Conservation (phyloP, 2,888 invertebrate species). For the Carpatolechia fugitivella region DNA sequence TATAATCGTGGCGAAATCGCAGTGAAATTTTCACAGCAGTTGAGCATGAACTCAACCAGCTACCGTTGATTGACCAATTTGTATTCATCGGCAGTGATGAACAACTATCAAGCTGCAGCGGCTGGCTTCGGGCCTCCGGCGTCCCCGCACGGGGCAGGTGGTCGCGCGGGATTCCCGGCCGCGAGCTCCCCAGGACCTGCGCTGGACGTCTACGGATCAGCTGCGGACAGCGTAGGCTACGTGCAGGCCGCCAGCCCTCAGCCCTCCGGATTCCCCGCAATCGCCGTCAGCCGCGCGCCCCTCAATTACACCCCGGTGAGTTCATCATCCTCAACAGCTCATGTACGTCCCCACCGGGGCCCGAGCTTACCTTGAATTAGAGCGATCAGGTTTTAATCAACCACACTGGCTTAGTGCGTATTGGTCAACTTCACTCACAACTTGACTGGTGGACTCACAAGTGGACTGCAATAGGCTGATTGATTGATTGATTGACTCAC, state of each 20-base stretch:
- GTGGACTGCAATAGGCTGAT: too few relatives aligned
- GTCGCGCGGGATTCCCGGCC: slow-evolving; percentile 90
- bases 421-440: too few relatives aligned
- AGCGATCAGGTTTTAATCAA: too few relatives aligned
- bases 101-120: slow-evolving; percentile 94
- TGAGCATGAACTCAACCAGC: too few relatives aligned
- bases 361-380: too few relatives aligned
- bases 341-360: too few relatives aligned
- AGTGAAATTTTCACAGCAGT: too few relatives aligned
- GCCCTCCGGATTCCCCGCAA: slow-evolving; percentile 96
- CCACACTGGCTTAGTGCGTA: too few relatives aligned
- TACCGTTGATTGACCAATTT: not conserved
- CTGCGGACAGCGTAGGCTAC: slow-evolving; percentile 93
- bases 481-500: too few relatives aligned
- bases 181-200: slow-evolving; percentile 95
- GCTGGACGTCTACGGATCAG: slow-evolving; percentile 96
- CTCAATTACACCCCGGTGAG: slow-evolving; percentile 96
- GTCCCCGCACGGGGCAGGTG: slow-evolving; percentile 87
- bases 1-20: too few relatives aligned
- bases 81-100: slow-evolving; percentile 91
- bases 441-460: too few relatives aligned
- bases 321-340: not conserved
- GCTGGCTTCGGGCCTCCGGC: slow-evolving; percentile 90
- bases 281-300: slow-evolving; percentile 95
- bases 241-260: slow-evolving; percentile 98